Conservation (phyloP, 2,888 invertebrate genomes). For the Temnothorax unifasciatus region DNA sequence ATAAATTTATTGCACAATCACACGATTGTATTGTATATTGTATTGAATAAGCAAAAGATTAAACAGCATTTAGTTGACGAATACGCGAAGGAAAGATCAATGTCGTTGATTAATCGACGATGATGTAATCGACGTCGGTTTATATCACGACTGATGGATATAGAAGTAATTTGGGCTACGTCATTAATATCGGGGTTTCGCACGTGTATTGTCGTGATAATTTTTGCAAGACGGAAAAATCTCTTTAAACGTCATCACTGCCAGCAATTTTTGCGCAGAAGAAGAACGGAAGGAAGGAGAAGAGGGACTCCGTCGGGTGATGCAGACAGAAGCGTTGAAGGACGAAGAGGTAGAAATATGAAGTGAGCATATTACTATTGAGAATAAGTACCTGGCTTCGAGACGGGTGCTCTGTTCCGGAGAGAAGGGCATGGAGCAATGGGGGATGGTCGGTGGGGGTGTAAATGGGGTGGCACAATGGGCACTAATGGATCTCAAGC, state of each 20-base stretch:
- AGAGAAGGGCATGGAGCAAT: conserved; percentile 76
- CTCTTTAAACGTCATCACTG: conserved; percentile 80
- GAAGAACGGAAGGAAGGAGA: conserved; percentile 37
- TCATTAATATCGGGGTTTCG: conserved; percentile 76
- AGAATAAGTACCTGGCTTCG: conserved; percentile 86
- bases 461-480: conserved; percentile 86
- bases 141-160: conserved; percentile 77
- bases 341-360: conserved; percentile 80
- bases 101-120: conserved; percentile 7
- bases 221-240: conserved; percentile 76
- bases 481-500: conserved; percentile 86
- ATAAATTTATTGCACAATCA: background rate
- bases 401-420: conserved; percentile 78
- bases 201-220: conserved; percentile 73
- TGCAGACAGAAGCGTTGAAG: conserved; percentile 65
- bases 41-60: conserved; percentile 7
- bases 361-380: conserved; percentile 87
- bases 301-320: conserved; percentile 38
- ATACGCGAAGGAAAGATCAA: conserved; percentile 12
- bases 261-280: conserved; percentile 71
- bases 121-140: conserved; percentile 57
- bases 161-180: conserved; percentile 82
- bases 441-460: conserved; percentile 81
- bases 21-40: background rate
- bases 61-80: background rate